phyloP scores from a whole-genome alignment of 2,113 vertebrate genomes.

The Menura novaehollandiae region DNA sequence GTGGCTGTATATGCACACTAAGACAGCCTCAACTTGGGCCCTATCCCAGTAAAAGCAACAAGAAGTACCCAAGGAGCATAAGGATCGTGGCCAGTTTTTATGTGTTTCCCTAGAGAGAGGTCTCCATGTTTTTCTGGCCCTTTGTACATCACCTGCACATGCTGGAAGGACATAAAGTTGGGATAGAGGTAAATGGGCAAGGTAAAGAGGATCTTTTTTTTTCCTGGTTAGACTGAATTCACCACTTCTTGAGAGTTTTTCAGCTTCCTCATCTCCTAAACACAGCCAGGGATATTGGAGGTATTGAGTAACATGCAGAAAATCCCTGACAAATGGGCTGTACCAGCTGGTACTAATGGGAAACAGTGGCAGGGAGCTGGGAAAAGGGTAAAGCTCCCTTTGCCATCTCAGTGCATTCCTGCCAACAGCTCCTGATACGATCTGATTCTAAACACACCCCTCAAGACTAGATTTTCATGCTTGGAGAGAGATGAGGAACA shows the following conservation, averaged over 20 bases:
- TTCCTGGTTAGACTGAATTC: background rate
- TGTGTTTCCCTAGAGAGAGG: background rate
- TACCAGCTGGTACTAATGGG: background rate
- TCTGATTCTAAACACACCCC: background rate
- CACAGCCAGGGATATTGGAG: background rate
- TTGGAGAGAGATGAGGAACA: background rate
- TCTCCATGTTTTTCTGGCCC: background rate
- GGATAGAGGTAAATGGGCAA: background rate
- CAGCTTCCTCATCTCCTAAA: background rate
- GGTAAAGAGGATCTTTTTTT: background rate
- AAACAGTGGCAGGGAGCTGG: background rate
- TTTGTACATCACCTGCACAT: background rate
- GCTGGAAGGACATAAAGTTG: background rate
- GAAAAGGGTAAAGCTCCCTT: background rate
- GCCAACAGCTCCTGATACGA: background rate
- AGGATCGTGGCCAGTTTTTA: background rate
- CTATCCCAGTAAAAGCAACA: background rate
- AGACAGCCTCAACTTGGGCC: background rate
- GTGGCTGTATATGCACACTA: background rate
- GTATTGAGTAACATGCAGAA: background rate
- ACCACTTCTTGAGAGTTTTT: background rate
- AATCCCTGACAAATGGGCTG: background rate
- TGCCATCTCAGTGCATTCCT: background rate
- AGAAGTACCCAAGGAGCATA: background rate
- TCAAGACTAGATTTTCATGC: conserved; percentile 22